Percentiles rank a stretch among this genome's conserved stretches.
phyloP scores from a whole-genome alignment of 2,113 vertebrate species.

The Hemichromis elongatus region DNA sequence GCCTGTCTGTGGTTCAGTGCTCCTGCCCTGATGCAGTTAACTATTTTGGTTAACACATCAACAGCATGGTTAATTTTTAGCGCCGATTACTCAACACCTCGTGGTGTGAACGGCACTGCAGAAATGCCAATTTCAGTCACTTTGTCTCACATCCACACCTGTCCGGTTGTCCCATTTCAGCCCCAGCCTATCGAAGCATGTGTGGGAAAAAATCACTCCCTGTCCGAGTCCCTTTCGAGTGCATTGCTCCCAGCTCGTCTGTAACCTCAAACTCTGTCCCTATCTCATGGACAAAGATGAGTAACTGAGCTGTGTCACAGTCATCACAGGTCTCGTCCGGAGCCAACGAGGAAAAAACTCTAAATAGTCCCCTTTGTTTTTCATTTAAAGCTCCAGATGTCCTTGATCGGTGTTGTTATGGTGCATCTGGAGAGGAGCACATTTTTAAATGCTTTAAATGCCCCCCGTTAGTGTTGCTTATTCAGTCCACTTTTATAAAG shows the following conservation, averaged over 20 bases:
- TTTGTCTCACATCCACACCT: not conserved
- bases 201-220: not conserved
- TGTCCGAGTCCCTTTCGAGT: fast-evolving
- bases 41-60: not conserved
- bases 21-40: fast-evolving
- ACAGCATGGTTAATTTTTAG: not conserved
- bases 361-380: not conserved
- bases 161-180: not conserved
- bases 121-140: not conserved
- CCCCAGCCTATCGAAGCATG: not conserved
- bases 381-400: not conserved
- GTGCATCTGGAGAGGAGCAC: not conserved
- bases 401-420: not conserved
- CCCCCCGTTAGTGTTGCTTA: fast-evolving
- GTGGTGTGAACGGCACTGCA: not conserved
- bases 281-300: not conserved
- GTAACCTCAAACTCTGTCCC: not conserved
- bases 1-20: fast-evolving
- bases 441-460: not conserved
- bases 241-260: not conserved
- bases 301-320: not conserved
- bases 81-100: not conserved
- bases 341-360: not conserved
- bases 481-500: not conserved
- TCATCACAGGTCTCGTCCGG: not conserved